Base-by-base conservation (phyloP, 2,113 vertebrate species). In the Hyaena hyaena region DNA sequence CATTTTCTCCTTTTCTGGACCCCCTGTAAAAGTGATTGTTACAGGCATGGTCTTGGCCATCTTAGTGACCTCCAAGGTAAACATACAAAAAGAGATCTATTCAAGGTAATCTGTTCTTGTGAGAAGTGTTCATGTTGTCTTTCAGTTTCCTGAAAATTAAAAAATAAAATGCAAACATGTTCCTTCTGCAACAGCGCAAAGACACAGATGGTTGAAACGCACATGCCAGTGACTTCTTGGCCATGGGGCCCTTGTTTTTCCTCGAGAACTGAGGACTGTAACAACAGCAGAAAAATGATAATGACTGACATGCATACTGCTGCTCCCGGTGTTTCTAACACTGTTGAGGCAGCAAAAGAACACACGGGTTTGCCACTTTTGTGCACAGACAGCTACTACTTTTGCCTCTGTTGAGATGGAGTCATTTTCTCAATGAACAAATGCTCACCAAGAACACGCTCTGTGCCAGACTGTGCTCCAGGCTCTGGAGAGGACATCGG, bases 121-220 rank as follows among this genome's bases (percentile, higher is more conserved):
- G 17, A 76, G 23, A 76, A 86, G 63, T 2, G 1, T 0, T 1
- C 45, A 10, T 10, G 7, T 68, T 71, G 48, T 53, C 6, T 58
- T 68, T 74, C 50, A 26, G 91, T 85, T 94, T 55, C 53, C 66
- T 11, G 26, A 89, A 21, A 77, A 80, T 61, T 97, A 84, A 82
- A 88, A 90, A 92, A 45, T 35, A 43, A 35, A 88, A 73, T 21
- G 39, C 1, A 2, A 83, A 85, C 66, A 74, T 2, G 4, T 12
- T 43, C 8, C 50, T 79, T 53, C n/a, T n/a, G 50, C 76, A 89
- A n/a, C 39, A 33, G 39, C 2, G 33, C 5, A 68, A 39, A 87
- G 2, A 4, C 24, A 28, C 69, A 91, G 97, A 61, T 84, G 82
- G 39, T 28, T 48, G 48, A 24, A 63, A 15, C 0, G 10, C 12